Evolutionary conservation across 2,888 invertebrate genomes (phyloP), one percentile per base, ranked within the genome.

Genomic region (Cremastinae sp.): DNA sequence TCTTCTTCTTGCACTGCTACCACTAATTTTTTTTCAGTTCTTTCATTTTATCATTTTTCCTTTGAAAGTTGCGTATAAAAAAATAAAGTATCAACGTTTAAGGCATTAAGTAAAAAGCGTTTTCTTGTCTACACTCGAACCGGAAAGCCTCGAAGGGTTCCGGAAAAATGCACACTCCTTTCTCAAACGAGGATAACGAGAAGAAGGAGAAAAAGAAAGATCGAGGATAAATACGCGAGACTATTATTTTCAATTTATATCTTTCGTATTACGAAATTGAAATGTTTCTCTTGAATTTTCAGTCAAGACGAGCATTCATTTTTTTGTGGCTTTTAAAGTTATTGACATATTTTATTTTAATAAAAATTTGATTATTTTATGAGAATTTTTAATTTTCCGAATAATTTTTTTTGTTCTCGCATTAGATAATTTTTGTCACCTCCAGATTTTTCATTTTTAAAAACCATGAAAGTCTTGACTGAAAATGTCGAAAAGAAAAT

Each of bases 11-110:
- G 51, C 58, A 68, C 47, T 28, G 59, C 47, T 51, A 59, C 37
- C 10, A 58, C 14, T 66, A 55, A 70, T 20, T 47, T 45, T 71
- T 62, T 56, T 18, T 10, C n/a, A n/a, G n/a, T n/a, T n/a, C n/a
- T 43, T 59, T 43, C 22, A 47, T n/a, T n/a, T n/a, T n/a, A n/a
- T n/a, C 12, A 14, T 56, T 35, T 41, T 62, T 55, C 41, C 41
- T 49, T 16, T 58, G 59, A 69, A 65, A 76, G 22, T 69, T 69
- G 65, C 75, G 73, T 76, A 76, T 76, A 73, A 69, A 76, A 75
- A 76, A 76, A 70, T 73, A 53, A 76, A 70, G 73, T 76, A 73
- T 76, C 65, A 76, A 76, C 73, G 69, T 69, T 70, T 69, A 73
- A 76, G 73, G 76, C 73, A 76, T 69, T 69, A 73, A 73, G 73